Conservation (phyloP, 2,113 vertebrate genomes). For the Scophthalmus maximus region DNA sequence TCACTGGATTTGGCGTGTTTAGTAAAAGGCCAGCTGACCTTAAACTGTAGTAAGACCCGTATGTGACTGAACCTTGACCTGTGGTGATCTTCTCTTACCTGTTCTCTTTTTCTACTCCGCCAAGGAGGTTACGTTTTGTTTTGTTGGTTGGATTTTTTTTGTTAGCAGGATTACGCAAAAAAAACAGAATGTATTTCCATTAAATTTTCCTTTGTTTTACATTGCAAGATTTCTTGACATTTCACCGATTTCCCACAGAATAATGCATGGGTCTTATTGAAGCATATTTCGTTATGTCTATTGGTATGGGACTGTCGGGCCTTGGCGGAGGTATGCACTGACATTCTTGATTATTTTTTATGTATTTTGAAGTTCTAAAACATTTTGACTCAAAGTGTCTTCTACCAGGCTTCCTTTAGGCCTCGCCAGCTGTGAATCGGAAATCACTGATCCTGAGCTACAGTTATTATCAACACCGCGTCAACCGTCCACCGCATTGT, state of each 20-base stretch:
- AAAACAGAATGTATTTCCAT: no score
- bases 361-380: background rate
- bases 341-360: no score
- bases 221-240: no score
- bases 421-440: constrained; percentile 14
- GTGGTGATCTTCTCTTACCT: background rate
- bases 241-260: no score
- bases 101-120: background rate
- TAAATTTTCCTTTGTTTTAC: no score
- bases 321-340: no score
- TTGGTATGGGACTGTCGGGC: no score
- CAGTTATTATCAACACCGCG: constrained; percentile 44
- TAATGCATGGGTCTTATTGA: no score
- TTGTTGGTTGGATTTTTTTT: no score
- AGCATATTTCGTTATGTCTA: no score
- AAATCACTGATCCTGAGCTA: constrained; percentile 71
- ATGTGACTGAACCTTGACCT: constrained; percentile 37
- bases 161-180: no score
- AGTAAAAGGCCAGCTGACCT: constrained; percentile 51
- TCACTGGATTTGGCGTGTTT: constrained; percentile 54
- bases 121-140: no score
- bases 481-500: constrained; percentile 22
- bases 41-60: constrained; percentile 42
- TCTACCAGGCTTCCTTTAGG: background rate
- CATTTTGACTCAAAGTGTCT: constrained; percentile 1